phyloP scores from a whole-genome alignment of 2,113 vertebrate species.

The Lophochroa leadbeateri region DNA sequence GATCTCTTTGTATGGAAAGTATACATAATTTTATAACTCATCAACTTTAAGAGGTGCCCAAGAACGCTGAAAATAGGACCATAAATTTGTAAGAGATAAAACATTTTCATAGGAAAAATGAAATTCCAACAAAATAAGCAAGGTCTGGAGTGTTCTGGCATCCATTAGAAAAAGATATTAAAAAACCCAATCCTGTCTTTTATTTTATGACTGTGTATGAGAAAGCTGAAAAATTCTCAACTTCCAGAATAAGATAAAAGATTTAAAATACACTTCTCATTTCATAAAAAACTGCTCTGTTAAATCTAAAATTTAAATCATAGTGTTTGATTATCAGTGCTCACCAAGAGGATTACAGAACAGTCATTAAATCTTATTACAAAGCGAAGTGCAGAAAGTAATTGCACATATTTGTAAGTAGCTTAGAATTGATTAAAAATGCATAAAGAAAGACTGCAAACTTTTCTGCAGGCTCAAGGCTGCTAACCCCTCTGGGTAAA shows the following conservation, averaged over 20 bases:
- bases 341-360: constrained; percentile 71
- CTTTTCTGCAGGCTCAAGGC: constrained; percentile 62
- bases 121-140: not conserved
- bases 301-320: constrained; percentile 68
- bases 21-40: constrained; percentile 32
- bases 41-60: constrained; percentile 5
- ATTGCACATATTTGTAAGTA: constrained; percentile 82
- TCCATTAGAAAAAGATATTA: not conserved
- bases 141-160: not conserved
- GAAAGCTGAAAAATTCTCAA: constrained; percentile 36
- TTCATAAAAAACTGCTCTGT: constrained; percentile 15
- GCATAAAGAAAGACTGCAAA: constrained; percentile 74
- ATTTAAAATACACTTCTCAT: constrained; percentile 11
- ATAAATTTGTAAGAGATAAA: constrained; percentile 15
- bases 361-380: constrained; percentile 79
- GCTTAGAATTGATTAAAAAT: constrained; percentile 83
- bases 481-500: constrained; percentile 48
- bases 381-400: constrained; percentile 75
- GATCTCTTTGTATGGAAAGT: not conserved
- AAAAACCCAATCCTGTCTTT: not conserved
- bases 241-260: constrained; percentile 46
- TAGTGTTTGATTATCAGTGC: constrained; percentile 66
- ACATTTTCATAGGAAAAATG: constrained; percentile 12
- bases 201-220: constrained; percentile 7
- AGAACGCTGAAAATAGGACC: constrained; percentile 19